Evolutionary conservation across 2,113 vertebrate genomes (phyloP), one percentile per base, ranked within the genome.

Genomic region (Elaphurus davidianus): DNA sequence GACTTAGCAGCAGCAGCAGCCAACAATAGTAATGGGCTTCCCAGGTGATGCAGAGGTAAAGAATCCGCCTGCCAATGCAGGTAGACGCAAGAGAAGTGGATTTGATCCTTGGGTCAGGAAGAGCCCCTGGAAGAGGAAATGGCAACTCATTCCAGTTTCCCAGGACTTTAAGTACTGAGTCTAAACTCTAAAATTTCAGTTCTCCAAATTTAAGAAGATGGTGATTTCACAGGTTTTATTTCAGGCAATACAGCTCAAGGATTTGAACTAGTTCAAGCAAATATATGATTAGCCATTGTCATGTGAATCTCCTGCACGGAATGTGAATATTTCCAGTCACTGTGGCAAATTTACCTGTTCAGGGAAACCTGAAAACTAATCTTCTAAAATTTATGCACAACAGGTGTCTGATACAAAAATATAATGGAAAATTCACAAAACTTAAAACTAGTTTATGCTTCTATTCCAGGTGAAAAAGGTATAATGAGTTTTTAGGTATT

Each of bases 241-340:
- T 91, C 67, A 67, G 50, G 23, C 30, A 97, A 64, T 79, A 71
- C 13, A 79, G 27, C 79, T 96, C n/a, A 87, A 95, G 62, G 43
- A 97, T 92, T 92, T 96, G 92, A 81, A 95, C 92, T 89, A 62
- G 86, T 90, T 85, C 60, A 86, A 79, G 59, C 50, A 64, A 93
- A 91, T 94, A 96, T 11, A 3, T 90, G 16, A 83, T 62, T 85
- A 91, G 47, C n/a, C 64, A 84, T 19, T 67, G 55, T 79, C 90
- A 84, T 50, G 91, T 54, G 50, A 30, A 45, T 67, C 40, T 67
- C 33, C 59, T 3, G 5, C 28, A 92, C 2, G 83, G 57, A 84
- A 60, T 16, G 6, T 71, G 45, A 94, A 7, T 27, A 87, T 45
- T 89, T 87, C 64, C 84, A 87, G n/a, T 84, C 25, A 95, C 59